A percentile compares a stretch with the other conserved stretches of the same genome.
These are phyloP conservation scores for Fulica atra DNA, from an alignment of 2,113 vertebrate species.

Conservation along the genomic window DNA sequence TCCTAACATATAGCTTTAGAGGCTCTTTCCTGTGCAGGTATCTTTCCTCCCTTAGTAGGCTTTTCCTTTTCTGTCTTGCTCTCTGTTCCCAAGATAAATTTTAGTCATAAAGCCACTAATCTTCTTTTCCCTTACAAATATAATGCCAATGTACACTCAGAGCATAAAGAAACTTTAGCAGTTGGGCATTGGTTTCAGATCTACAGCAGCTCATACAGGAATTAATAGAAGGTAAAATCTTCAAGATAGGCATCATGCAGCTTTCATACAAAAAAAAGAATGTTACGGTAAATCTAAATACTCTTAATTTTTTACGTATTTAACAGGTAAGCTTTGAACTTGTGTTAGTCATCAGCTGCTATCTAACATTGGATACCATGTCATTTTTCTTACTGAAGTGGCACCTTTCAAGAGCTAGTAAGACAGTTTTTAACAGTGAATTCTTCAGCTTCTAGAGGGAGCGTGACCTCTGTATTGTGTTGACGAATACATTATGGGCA, in stretches of 20 bases:
- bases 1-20: not conserved
- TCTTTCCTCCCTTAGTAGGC: not conserved
- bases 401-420: not conserved
- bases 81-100: not conserved
- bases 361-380: not conserved
- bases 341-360: not conserved
- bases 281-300: not conserved
- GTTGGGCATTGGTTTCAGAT: not conserved
- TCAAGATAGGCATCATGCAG: not conserved
- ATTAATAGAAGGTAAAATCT: not conserved
- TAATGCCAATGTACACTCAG: not conserved
- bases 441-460: not conserved
- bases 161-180: not conserved
- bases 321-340: not conserved
- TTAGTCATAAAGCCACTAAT: not conserved
- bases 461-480: not conserved
- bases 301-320: not conserved
- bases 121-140: conserved; percentile 10
- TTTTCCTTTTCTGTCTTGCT: not conserved
- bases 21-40: not conserved
- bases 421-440: not conserved
- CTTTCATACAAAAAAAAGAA: not conserved
- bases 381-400: not conserved
- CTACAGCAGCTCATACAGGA: not conserved
- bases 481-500: not conserved